These are phyloP conservation scores for Leucophenga maculata DNA, from an alignment of 2,888 invertebrate genomes.

Conservation along the genomic window DNA sequence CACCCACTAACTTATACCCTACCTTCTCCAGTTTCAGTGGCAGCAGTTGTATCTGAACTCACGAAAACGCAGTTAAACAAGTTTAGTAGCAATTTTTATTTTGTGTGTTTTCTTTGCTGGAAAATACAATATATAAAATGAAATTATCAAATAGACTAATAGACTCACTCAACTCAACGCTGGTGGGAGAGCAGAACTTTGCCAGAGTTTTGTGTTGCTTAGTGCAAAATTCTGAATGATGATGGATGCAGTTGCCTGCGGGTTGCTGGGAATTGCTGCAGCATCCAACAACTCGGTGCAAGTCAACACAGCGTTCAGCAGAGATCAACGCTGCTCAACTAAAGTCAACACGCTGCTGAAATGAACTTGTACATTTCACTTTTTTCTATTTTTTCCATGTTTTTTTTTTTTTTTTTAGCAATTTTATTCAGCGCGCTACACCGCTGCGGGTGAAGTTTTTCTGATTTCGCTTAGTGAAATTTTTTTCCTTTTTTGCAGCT, in stretches of 20 bases:
- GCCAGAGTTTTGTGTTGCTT: not conserved
- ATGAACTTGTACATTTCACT: slow-evolving; percentile 18
- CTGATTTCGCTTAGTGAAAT: not conserved
- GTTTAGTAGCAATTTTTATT: not conserved
- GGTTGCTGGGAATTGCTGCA: not conserved
- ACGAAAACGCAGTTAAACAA: not conserved
- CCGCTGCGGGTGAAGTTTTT: slow-evolving; percentile 7
- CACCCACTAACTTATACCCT: not conserved
- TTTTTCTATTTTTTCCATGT: slow-evolving; percentile 1
- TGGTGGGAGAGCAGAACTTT: not conserved
- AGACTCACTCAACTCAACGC: not conserved
- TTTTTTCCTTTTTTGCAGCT: not conserved
- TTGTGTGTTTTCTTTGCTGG: not conserved
- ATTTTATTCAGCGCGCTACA: not conserved
- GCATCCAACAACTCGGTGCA: too few species aligned
- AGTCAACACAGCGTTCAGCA: not conserved
- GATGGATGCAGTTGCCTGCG: slow-evolving; percentile 2
- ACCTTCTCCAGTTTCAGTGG: not conserved
- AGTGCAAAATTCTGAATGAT: not conserved
- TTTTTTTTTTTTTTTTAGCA: not conserved
- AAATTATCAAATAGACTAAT: slow-evolving; percentile 20
- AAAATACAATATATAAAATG: not conserved
- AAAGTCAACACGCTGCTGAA: not conserved
- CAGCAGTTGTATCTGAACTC: not conserved
- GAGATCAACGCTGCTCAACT: not conserved